phyloP scores from a whole-genome alignment of 2,113 vertebrate species.

The Archocentrus centrarchus region DNA sequence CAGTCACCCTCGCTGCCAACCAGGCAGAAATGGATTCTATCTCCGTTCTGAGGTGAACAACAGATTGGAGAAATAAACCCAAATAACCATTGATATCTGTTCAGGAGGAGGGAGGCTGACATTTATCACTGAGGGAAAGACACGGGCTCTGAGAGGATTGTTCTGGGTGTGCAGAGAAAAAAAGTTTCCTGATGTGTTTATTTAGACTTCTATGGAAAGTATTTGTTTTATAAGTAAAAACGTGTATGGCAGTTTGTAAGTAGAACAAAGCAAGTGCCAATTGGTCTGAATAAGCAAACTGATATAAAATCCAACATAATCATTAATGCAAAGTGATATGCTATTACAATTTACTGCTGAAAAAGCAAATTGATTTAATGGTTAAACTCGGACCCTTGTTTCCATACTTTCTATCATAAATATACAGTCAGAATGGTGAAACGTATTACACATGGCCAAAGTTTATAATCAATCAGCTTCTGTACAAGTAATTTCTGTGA shows the following conservation, averaged over 20 bases:
- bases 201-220: not conserved
- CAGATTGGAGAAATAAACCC: constrained; percentile 70
- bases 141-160: constrained; percentile 1
- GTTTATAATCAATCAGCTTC: not conserved
- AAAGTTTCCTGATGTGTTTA: not conserved
- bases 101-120: constrained; percentile 54
- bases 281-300: not conserved
- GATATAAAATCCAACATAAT: not conserved
- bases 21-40: constrained; percentile 71
- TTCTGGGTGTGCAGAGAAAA: not conserved
- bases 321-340: not conserved
- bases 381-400: not conserved
- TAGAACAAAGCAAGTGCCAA: not conserved
- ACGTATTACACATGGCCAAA: not conserved
- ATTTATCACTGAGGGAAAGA: constrained; percentile 63
- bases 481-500: not conserved
- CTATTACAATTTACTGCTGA: not conserved
- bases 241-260: not conserved
- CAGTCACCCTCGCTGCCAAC: constrained; percentile 57
- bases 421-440: not conserved
- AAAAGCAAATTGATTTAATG: not conserved
- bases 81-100: constrained; percentile 68
- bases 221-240: not conserved
- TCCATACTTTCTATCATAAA: not conserved
- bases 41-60: constrained; percentile 66